Evolutionary conservation across 2,113 vertebrate species (phyloP).

Genomic region (Parus major): DNA sequence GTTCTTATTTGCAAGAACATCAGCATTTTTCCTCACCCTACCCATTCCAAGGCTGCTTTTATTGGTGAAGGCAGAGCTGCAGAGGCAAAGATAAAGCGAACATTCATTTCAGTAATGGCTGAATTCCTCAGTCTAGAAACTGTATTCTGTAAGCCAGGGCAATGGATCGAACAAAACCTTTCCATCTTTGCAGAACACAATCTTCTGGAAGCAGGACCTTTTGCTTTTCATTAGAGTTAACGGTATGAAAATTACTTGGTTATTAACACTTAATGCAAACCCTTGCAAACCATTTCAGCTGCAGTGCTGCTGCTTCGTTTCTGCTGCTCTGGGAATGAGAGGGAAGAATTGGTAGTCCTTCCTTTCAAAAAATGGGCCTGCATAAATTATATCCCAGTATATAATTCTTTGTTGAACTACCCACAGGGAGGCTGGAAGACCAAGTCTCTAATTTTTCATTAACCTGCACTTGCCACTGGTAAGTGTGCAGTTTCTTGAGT

Average conservation of each 20-base stretch:
- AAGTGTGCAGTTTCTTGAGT: background rate
- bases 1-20: background rate
- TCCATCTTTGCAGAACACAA: background rate
- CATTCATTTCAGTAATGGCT: background rate
- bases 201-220: background rate
- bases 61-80: background rate
- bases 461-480: background rate
- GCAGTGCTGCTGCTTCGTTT: background rate
- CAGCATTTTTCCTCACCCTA: background rate
- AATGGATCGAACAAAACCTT: background rate
- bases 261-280: conserved; percentile 29
- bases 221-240: background rate
- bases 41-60: background rate
- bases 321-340: background rate
- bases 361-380: background rate
- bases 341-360: background rate
- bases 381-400: background rate
- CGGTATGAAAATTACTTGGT: conserved; percentile 1
- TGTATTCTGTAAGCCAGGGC: background rate
- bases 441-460: background rate
- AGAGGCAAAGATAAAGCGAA: background rate
- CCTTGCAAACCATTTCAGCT: background rate
- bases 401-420: background rate
- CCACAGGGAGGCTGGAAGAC: background rate
- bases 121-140: background rate